Conservation (phyloP, 2,113 vertebrate species). For the Brachionichthys hirsutus region DNA sequence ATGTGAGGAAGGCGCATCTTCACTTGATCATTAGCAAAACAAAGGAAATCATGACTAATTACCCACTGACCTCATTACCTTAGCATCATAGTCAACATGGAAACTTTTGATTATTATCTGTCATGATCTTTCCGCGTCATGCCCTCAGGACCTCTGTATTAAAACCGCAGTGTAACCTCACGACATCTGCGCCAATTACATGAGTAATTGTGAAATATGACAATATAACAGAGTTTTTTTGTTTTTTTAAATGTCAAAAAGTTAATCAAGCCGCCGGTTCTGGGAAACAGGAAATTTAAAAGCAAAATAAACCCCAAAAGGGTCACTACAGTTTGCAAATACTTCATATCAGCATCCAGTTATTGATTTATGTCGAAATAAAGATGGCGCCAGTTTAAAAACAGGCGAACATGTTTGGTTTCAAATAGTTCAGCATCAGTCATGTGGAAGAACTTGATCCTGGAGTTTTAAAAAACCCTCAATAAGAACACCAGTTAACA, state of each 20-base stretch:
- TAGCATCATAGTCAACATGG: too few species aligned
- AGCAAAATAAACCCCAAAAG: neutral
- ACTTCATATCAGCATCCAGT: neutral
- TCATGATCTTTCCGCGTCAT: neutral
- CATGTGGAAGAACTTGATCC: too few species aligned
- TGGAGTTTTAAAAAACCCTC: too few species aligned
- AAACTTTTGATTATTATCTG: too few species aligned
- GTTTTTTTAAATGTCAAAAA: neutral
- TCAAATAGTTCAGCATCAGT: too few species aligned
- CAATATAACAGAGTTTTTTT: neutral
- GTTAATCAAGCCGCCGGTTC: neutral
- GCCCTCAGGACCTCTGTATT: constrained; percentile 2
- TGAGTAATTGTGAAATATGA: neutral
- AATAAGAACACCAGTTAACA: too few species aligned
- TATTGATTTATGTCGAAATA: neutral
- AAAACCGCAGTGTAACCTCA: neutral
- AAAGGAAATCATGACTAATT: too few species aligned
- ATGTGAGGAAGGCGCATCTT: too few species aligned
- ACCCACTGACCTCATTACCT: too few species aligned
- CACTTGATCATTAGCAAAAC: too few species aligned
- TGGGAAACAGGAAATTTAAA: neutral
- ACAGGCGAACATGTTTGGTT: neutral
- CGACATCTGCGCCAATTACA: neutral
- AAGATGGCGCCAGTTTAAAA: neutral
- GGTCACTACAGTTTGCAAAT: too few species aligned